A percentile compares a stretch with the other conserved stretches of the same genome.
Conservation (phyloP, 2,113 vertebrate genomes). For the Lasiurus borealis region DNA sequence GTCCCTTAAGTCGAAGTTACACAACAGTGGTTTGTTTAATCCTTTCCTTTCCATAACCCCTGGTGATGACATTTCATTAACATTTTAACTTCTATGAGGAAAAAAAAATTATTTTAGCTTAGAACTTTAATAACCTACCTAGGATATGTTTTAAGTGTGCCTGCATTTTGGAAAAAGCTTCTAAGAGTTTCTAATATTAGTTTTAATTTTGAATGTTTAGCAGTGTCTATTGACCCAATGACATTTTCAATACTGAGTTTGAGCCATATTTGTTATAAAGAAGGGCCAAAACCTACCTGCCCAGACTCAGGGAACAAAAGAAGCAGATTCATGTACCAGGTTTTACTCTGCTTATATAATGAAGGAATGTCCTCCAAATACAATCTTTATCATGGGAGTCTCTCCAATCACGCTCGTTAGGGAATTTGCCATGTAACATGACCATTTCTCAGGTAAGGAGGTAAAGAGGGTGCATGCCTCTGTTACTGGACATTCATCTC, state of each 20-base stretch:
- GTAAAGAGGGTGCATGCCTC: neutral
- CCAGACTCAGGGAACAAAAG: neutral
- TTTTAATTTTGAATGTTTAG: constrained; percentile 70
- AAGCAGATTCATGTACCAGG: neutral
- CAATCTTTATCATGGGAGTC: neutral
- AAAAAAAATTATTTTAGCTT: constrained; percentile 55
- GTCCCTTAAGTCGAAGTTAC: constrained; percentile 65
- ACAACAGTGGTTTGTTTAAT: constrained; percentile 74
- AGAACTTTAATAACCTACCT: constrained; percentile 60
- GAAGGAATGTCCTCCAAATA: neutral
- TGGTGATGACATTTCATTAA: constrained; percentile 72
- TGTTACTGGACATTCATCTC: neutral
- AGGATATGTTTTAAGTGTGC: constrained; percentile 42
- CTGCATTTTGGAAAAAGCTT: constrained; percentile 8
- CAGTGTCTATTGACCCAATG: constrained; percentile 46
- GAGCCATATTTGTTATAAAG: constrained; percentile 34
- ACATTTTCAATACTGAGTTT: constrained; percentile 26
- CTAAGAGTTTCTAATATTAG: constrained; percentile 44
- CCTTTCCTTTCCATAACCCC: constrained; percentile 66
- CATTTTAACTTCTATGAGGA: constrained; percentile 66
- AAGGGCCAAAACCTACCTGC: neutral
- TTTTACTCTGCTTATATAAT: neutral
- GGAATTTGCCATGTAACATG: neutral
- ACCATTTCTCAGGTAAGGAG: neutral
- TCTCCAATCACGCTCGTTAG: neutral